Evolutionary conservation across 2,797 vertebrate species (phyloP).

Genomic region (Tragopan temminckii): DNA sequence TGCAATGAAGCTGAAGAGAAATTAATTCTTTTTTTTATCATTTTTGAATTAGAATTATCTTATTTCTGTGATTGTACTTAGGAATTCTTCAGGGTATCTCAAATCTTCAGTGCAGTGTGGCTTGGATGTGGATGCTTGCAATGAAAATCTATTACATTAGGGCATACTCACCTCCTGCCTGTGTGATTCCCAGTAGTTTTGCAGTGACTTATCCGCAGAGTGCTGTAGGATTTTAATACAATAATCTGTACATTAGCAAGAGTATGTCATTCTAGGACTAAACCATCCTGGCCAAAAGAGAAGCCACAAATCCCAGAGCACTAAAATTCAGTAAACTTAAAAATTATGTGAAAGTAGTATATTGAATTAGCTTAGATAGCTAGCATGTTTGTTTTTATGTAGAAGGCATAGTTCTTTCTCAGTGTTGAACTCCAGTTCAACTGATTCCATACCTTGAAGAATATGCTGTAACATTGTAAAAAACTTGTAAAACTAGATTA

Average conservation of each 20-base stretch:
- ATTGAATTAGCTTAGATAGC: not conserved
- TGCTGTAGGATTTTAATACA: slow-evolving; percentile 20
- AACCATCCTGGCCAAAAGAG: not conserved
- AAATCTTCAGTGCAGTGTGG: not conserved
- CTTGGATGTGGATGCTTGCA: not conserved
- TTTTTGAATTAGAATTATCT: slow-evolving; percentile 18
- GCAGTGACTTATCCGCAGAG: slow-evolving; percentile 12
- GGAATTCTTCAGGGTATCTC: not conserved
- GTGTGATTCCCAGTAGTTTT: slow-evolving; percentile 46
- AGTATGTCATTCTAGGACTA: not conserved
- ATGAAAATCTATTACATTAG: slow-evolving; percentile 16
- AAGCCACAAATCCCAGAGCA: slow-evolving; percentile 38
- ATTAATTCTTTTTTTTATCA: not conserved
- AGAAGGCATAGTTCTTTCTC: not conserved
- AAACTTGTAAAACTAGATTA: not conserved
- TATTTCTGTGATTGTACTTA: not conserved
- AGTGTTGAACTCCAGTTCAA: not conserved
- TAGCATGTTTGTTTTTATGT: not conserved
- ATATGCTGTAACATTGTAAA: not conserved
- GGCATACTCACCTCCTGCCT: slow-evolving; percentile 27
- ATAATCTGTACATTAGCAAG: slow-evolving; percentile 22
- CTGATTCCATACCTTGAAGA: not conserved
- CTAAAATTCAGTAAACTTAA: slow-evolving; percentile 15
- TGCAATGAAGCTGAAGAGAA: slow-evolving; percentile 26
- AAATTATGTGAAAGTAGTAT: not conserved